Conservation (phyloP, 2,113 vertebrate species). For the Zapus hudsonius region DNA sequence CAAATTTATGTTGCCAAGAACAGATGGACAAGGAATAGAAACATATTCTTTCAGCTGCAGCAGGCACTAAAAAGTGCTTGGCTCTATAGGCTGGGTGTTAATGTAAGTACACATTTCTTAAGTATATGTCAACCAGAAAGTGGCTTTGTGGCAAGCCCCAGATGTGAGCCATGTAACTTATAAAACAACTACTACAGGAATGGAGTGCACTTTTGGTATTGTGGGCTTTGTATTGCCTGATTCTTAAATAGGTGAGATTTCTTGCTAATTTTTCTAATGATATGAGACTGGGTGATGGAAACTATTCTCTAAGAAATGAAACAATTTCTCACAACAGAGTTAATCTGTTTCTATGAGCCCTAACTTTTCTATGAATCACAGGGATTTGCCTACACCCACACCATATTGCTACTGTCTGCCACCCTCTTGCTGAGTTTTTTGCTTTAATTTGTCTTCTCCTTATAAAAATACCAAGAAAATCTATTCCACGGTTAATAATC, state of each 20-base stretch:
- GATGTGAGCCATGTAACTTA: constrained; percentile 58
- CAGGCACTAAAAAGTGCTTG: constrained; percentile 74
- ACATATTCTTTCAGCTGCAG: constrained; percentile 80
- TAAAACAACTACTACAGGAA: constrained; percentile 20
- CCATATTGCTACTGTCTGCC: constrained; percentile 76
- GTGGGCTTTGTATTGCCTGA: constrained; percentile 53
- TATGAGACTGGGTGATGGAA: constrained; percentile 71
- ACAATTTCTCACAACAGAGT: constrained; percentile 68
- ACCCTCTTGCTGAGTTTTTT: constrained; percentile 69
- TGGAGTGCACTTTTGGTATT: constrained; percentile 33
- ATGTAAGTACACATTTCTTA: constrained; percentile 67
- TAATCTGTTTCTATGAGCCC: constrained; percentile 70
- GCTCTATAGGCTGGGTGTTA: constrained; percentile 78
- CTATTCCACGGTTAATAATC: constrained; percentile 46
- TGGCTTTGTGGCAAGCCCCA: constrained; percentile 58
- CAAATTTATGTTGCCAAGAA: constrained; percentile 79
- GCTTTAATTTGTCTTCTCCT: constrained; percentile 75
- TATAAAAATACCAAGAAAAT: constrained; percentile 49
- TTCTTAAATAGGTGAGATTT: constrained; percentile 71
- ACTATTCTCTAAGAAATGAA: constrained; percentile 17
- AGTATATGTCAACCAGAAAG: constrained; percentile 71
- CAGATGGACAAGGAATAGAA: constrained; percentile 83
- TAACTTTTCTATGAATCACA: constrained; percentile 76
- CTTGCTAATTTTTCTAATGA: constrained; percentile 69
- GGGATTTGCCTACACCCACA: constrained; percentile 71